Evolutionary conservation across 2,888 invertebrate species (phyloP), one percentile per base, ranked within the genome.

Genomic region (Acheta domesticus): DNA sequence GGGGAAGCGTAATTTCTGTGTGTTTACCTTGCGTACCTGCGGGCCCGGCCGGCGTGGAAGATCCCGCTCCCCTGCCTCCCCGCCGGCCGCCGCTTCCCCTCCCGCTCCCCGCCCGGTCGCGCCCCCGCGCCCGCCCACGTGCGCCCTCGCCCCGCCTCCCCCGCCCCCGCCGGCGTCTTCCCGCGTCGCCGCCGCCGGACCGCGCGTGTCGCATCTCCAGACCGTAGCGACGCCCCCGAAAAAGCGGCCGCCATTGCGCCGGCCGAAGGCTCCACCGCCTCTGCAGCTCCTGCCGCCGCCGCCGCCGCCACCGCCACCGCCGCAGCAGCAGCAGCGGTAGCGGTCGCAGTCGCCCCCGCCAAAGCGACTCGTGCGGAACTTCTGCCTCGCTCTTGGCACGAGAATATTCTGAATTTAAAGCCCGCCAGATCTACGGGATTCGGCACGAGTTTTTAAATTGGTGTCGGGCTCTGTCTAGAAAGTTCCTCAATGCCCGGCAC

Each of bases 21-120:
- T 62, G 62, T 62, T 62, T 62, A 62, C 62, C 62, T 62, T 62
- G n/a, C 62, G 62, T 62, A 62, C 62, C 62, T 62, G 62, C 62
- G 62, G 62, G 62, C 62, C 62, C 62, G 62, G n/a, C 62, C 62
- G 62, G n/a, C 62, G 62, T 62, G n/a, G 62, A 62, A 62, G 62
- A 62, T 62, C 62, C 62, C 62, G 62, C n/a, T 62, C 62, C 62
- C 62, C n/a, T 1, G n/a, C 62, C 62, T 2, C 5, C n/a, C 62
- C 62, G 62, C 62, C 62, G 5, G 62, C 3, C 62, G 5, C n/a
- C 62, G n/a, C 23, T 50, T 4, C 12, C 62, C 16, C n/a, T 62
- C 62, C 62, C 62, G 14, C 5, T 19, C 62, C 16, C 62, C n/a
- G 3, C 1, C 16, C 62, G 16, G 16, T 14, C 3, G 16, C 2